These are phyloP conservation scores for Erebia palarica DNA, from an alignment of 2,888 invertebrate species.

Conservation along the genomic window DNA sequence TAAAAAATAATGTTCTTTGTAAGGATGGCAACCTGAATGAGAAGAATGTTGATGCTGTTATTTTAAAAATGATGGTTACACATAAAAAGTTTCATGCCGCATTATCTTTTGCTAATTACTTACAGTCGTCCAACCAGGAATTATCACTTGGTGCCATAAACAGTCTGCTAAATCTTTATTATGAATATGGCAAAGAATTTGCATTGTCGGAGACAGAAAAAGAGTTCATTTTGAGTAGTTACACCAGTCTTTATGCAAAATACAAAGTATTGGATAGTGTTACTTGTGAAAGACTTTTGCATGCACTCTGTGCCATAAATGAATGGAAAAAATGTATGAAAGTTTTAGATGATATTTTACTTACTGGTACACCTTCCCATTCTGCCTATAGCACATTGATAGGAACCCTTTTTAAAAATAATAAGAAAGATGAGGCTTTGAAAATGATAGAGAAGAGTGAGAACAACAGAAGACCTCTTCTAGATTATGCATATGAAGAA, in stretches of 20 bases:
- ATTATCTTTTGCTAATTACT: constrained; percentile 81
- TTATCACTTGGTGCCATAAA: constrained; percentile 83
- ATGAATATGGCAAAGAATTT: constrained; percentile 54
- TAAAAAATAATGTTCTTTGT: constrained; percentile 69
- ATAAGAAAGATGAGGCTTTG: constrained; percentile 83
- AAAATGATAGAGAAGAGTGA: constrained; percentile 82
- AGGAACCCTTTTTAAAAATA: constrained; percentile 82
- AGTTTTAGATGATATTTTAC: constrained; percentile 83
- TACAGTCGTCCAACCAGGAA: constrained; percentile 70
- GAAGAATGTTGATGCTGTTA: constrained; percentile 83
- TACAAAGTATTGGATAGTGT: constrained; percentile 83
- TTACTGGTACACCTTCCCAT: constrained; percentile 70
- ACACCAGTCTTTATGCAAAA: constrained; percentile 69
- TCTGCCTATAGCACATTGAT: constrained; percentile 79
- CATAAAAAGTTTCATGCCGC: constrained; percentile 75
- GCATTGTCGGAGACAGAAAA: constrained; percentile 71
- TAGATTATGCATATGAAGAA: constrained; percentile 72
- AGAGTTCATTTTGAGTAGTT: constrained; percentile 79
- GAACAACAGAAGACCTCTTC: constrained; percentile 63
- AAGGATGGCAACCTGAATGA: constrained; percentile 62
- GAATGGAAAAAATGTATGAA: constrained; percentile 85
- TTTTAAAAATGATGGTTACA: constrained; percentile 78
- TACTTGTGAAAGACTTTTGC: constrained; percentile 83
- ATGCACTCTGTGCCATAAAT: constrained; percentile 84
- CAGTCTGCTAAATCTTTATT: constrained; percentile 81